Percentiles rank a stretch among this genome's conserved stretches.
phyloP scores from a whole-genome alignment of 1,140 invertebrate species.

The Sesamia nonagrioides region DNA sequence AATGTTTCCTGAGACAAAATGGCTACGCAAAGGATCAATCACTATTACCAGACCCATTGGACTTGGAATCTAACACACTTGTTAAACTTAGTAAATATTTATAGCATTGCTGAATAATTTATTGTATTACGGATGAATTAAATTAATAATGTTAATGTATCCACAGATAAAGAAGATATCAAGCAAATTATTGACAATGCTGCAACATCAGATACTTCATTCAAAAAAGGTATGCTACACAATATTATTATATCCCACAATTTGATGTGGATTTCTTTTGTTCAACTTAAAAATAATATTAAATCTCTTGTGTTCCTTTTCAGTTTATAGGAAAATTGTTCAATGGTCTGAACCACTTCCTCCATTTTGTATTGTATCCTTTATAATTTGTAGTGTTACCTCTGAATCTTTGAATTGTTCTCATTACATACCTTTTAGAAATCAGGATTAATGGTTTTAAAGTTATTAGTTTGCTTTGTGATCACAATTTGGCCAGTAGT shows the following conservation, averaged over 20 bases:
- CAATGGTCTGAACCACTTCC: slow-evolving; percentile 1
- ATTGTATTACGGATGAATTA: not conserved
- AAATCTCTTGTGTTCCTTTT: slow-evolving; percentile 27
- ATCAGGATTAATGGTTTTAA: no score
- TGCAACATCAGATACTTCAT: slow-evolving; percentile 62
- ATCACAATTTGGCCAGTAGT: no score
- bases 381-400: slow-evolving; percentile 8
- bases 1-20: slow-evolving; percentile 64
- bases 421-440: no score
- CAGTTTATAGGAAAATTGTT: slow-evolving; percentile 42
- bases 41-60: slow-evolving; percentile 69
- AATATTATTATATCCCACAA: not conserved
- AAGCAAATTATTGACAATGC: slow-evolving; percentile 68
- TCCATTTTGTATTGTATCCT: slow-evolving; percentile 42
- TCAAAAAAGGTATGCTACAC: slow-evolving; percentile 70
- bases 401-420: no score
- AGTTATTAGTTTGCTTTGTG: no score
- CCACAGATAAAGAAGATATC: slow-evolving; percentile 70
- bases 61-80: slow-evolving; percentile 61
- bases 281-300: not conserved
- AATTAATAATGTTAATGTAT: slow-evolving; percentile 39
- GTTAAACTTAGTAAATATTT: slow-evolving; percentile 50
- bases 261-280: not conserved
- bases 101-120: not conserved
- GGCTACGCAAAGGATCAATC: slow-evolving; percentile 68